Evolutionary conservation across 2,797 vertebrate species (phyloP).

Genomic region (Rhynchotus rufescens): DNA sequence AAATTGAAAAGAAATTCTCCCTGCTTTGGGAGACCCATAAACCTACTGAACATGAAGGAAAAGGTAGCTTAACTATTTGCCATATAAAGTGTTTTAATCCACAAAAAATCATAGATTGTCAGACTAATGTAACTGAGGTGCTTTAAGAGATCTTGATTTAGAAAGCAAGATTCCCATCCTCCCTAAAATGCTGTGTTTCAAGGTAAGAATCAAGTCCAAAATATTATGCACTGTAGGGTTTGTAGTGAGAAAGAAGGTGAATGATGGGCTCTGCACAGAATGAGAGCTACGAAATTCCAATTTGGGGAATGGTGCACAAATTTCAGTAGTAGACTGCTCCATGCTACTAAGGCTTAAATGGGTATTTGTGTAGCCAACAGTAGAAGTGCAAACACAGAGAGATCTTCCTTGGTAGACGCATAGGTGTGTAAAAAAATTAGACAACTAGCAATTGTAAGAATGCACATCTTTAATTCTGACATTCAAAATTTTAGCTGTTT

Average conservation of each 20-base stretch:
- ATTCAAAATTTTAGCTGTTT: background rate
- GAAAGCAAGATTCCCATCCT: background rate
- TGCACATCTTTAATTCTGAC: background rate
- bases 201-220: background rate
- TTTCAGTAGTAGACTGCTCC: background rate
- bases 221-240: no score
- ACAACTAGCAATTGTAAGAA: background rate
- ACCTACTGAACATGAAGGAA: background rate
- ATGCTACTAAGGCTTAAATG: background rate
- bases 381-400: background rate
- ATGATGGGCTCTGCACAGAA: background rate
- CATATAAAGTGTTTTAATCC: background rate
- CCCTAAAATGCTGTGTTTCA: background rate
- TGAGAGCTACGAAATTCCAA: fast-evolving
- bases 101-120: background rate
- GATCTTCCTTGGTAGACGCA: background rate
- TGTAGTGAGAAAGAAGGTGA: background rate
- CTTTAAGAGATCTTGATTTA: background rate
- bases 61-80: background rate
- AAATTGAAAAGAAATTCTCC: background rate
- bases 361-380: background rate
- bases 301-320: background rate
- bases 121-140: background rate
- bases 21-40: background rate
- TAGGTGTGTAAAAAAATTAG: background rate